Conservation (phyloP, 2,888 invertebrate species). For the Endotricha flammealis region DNA sequence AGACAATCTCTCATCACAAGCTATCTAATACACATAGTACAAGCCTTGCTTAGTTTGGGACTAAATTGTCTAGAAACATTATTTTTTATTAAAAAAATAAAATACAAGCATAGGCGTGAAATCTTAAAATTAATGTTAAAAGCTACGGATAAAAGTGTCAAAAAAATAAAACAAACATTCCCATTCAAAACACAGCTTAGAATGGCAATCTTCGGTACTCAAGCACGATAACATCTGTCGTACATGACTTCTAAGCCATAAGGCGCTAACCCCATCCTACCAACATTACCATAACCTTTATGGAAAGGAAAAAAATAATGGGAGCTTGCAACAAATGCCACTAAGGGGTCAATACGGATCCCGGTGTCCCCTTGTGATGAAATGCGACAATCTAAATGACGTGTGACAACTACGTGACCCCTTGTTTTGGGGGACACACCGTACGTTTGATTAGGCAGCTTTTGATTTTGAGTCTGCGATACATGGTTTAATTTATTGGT, state of each 20-base stretch:
- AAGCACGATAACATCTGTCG: constrained; percentile 56
- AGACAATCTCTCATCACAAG: too few species aligned
- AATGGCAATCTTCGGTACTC: constrained; percentile 28
- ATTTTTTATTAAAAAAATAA: too few species aligned
- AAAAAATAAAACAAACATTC: constrained; percentile 30
- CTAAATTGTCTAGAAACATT: too few species aligned
- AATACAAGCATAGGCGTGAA: too few species aligned
- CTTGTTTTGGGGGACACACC: constrained; percentile 30
- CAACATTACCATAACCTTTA: constrained; percentile 71
- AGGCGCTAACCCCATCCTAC: constrained; percentile 51
- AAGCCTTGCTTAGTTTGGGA: too few species aligned
- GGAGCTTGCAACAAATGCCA: constrained; percentile 51
- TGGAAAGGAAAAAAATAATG: constrained; percentile 67
- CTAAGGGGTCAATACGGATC: constrained; percentile 52
- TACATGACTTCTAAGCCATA: constrained; percentile 37
- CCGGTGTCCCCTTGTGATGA: constrained; percentile 58
- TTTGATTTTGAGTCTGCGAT: too few species aligned
- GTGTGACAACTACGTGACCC: constrained; percentile 71
- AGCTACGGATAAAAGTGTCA: too few species aligned
- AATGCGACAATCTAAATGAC: constrained; percentile 74
- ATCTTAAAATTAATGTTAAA: too few species aligned
- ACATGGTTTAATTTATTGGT: too few species aligned
- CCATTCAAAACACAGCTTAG: constrained; percentile 38
- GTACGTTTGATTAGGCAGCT: too few species aligned
- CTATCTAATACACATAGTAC: too few species aligned